These are phyloP conservation scores for Rhagium mordax DNA, from an alignment of 2,888 invertebrate genomes.

Conservation along the genomic window DNA sequence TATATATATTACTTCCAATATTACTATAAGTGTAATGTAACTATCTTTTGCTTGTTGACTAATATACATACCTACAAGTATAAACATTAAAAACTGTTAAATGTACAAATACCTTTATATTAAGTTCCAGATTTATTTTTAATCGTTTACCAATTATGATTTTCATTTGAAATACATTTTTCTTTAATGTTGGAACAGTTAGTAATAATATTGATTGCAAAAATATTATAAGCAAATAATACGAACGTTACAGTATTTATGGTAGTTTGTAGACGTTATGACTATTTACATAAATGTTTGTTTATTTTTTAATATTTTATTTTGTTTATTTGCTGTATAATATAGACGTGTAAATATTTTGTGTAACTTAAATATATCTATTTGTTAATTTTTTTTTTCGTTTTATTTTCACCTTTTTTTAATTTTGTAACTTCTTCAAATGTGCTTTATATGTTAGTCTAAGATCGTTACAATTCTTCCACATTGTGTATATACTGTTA, in stretches of 20 bases:
- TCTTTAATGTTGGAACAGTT: not conserved
- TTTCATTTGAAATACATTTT: not conserved
- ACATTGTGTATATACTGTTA: slow-evolving; percentile 1
- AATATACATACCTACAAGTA: not conserved
- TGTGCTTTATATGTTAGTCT: not conserved
- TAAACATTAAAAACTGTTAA: slow-evolving; percentile 4
- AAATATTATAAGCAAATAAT: not conserved
- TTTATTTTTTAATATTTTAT: slow-evolving; percentile 20
- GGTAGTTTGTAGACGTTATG: not conserved
- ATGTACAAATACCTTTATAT: not conserved
- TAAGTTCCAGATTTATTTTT: not conserved
- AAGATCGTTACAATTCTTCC: slow-evolving; percentile 19
- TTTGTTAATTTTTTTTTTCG: slow-evolving; percentile 45
- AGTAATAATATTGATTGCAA: slow-evolving; percentile 2
- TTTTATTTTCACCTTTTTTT: slow-evolving; percentile 2
- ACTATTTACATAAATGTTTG: slow-evolving; percentile 9
- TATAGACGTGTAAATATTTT: slow-evolving; percentile 49
- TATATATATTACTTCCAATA: not conserved
- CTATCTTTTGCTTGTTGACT: not conserved
- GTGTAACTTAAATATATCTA: slow-evolving; percentile 48
- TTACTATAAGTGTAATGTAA: slow-evolving; percentile 5
- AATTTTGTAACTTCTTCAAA: not conserved
- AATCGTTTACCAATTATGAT: not conserved
- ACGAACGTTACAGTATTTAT: slow-evolving; percentile 9
- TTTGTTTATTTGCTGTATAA: slow-evolving; percentile 32